phyloP scores from a whole-genome alignment of 2,113 vertebrate species.

The Garra rufa region DNA sequence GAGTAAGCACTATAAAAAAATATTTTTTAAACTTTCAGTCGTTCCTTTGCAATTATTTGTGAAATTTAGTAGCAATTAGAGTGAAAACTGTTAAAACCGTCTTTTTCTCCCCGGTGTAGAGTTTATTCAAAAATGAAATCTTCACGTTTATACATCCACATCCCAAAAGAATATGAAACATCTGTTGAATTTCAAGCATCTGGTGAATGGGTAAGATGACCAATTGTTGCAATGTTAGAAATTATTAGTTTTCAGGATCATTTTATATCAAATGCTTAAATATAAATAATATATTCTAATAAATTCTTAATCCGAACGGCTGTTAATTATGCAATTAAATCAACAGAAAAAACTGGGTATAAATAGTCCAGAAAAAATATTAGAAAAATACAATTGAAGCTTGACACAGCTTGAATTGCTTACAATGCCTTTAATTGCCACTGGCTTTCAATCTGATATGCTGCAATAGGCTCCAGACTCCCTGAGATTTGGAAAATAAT shows the following conservation, averaged over 20 bases:
- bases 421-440: too few relatives aligned
- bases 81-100: too few relatives aligned
- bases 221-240: not conserved
- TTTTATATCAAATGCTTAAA: not conserved
- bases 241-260: not conserved
- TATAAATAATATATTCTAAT: not conserved
- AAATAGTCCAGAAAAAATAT: not conserved
- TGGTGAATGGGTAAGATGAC: conserved; percentile 2
- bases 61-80: too few relatives aligned
- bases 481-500: not conserved
- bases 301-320: not conserved
- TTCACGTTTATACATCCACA: not conserved
- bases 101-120: not conserved
- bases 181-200: not conserved
- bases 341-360: not conserved
- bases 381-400: not conserved
- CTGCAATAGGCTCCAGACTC: not conserved
- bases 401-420: not conserved
- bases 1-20: not conserved
- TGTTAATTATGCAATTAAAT: not conserved
- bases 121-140: not conserved
- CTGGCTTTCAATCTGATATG: not conserved
- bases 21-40: too few relatives aligned
- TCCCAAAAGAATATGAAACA: not conserved
- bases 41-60: too few relatives aligned